Conservation (phyloP, 2,888 invertebrate genomes). For the Drosophila kokeensis region DNA sequence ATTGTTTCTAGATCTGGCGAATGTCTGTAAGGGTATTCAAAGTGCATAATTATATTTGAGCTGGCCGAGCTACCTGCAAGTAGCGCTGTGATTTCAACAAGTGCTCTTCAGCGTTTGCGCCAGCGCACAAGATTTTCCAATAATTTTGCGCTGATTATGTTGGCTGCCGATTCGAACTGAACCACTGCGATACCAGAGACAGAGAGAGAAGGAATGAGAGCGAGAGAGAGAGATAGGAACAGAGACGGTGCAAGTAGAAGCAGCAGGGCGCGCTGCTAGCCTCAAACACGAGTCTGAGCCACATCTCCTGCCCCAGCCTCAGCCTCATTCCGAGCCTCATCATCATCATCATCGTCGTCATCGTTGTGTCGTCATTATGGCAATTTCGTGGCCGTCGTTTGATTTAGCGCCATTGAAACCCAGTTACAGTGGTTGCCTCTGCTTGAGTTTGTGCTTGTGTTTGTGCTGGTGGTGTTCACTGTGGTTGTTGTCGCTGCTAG, state of each 20-base stretch:
- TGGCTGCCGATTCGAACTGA: conserved; percentile 33
- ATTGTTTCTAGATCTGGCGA: neutral
- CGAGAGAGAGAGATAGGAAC: neutral
- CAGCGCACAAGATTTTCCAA: conserved; percentile 61
- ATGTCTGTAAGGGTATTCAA: neutral
- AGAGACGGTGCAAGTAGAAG: neutral
- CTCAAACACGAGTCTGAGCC: conserved; percentile 2
- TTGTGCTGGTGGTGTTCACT: conserved; percentile 1
- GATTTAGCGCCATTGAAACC: conserved; percentile 73
- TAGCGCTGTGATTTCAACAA: conserved; percentile 70
- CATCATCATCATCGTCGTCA: conserved; percentile 29
- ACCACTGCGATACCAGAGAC: neutral
- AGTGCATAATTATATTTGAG: neutral
- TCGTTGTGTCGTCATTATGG: conserved; percentile 77
- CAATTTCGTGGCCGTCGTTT: conserved; percentile 79
- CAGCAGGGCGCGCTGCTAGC: conserved; percentile 16
- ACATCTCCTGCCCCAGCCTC: neutral
- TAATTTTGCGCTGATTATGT: conserved; percentile 62
- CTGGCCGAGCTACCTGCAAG: conserved; percentile 28
- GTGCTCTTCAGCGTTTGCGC: conserved; percentile 53
- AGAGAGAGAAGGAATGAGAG: neutral
- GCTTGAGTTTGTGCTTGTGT: neutral
- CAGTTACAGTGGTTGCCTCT: conserved; percentile 12
- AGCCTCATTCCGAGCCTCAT: conserved; percentile 9
- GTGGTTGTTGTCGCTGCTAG: conserved; percentile 27